Evolutionary conservation across 1,140 invertebrate species (phyloP).

Genomic region (Brachionus rotundiformis): DNA sequence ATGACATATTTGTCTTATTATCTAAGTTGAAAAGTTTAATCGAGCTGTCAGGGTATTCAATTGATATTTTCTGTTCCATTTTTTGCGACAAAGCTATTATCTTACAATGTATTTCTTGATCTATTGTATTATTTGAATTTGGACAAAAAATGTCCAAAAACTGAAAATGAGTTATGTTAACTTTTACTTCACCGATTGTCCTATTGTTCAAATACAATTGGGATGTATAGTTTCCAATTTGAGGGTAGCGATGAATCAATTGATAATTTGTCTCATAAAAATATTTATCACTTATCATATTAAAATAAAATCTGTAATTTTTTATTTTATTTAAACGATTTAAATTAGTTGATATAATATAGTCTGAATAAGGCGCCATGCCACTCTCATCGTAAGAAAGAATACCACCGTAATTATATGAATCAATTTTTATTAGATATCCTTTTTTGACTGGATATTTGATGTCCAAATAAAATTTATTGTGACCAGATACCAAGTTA

Average conservation of each 20-base stretch:
- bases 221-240: background rate
- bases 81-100: background rate
- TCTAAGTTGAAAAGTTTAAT: background rate
- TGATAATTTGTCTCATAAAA: constrained; percentile 18
- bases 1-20: background rate
- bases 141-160: constrained; percentile 10
- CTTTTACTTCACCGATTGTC: background rate
- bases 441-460: background rate
- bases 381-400: background rate
- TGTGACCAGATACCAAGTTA: background rate
- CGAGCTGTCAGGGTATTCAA: background rate
- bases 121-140: background rate
- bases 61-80: background rate
- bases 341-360: background rate
- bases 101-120: background rate
- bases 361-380: background rate
- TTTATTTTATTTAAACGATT: background rate
- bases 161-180: background rate
- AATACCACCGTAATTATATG: too few species aligned
- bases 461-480: background rate
- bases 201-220: background rate
- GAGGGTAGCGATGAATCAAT: background rate
- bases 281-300: background rate
- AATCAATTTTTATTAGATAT: background rate
- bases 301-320: constrained; percentile 35